These are phyloP conservation scores for Epinotia demarniana DNA, from an alignment of 2,888 invertebrate genomes.

Conservation along the genomic window DNA sequence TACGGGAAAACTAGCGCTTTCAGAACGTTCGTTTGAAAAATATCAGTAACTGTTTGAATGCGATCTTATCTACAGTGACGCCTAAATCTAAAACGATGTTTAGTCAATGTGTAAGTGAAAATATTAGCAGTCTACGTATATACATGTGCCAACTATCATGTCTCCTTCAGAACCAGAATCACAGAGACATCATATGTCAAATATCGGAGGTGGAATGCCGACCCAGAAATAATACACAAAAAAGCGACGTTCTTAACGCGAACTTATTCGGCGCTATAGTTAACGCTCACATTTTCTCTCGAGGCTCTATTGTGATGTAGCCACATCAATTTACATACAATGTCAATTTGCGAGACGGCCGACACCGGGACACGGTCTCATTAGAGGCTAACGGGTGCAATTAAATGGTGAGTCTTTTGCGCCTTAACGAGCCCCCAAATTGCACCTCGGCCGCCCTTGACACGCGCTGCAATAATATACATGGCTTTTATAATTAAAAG, in stretches of 20 bases:
- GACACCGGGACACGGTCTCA: slow-evolving; percentile 75
- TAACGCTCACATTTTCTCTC: slow-evolving; percentile 22
- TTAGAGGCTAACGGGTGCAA: slow-evolving; percentile 81
- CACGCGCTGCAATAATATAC: slow-evolving; percentile 73
- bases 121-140: neutral
- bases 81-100: neutral
- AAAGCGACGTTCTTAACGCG: neutral
- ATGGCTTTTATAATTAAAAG: slow-evolving; percentile 42
- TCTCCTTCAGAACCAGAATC: neutral
- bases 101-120: neutral
- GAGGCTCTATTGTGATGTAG: slow-evolving; percentile 58
- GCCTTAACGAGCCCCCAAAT: slow-evolving; percentile 82
- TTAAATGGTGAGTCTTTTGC: slow-evolving; percentile 82
- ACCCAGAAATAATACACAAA: neutral
- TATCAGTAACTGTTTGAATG: neutral
- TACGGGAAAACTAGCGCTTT: neutral
- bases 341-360: slow-evolving; percentile 78
- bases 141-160: neutral
- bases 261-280: slow-evolving; percentile 17
- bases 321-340: slow-evolving; percentile 79
- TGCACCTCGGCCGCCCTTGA: slow-evolving; percentile 74
- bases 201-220: neutral
- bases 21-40: neutral
- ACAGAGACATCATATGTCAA: neutral
- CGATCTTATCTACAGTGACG: neutral